Evolutionary conservation across 1,140 invertebrate species (phyloP), one percentile per base, ranked within the genome.

Genomic region (Drosophila kurseongensis): DNA sequence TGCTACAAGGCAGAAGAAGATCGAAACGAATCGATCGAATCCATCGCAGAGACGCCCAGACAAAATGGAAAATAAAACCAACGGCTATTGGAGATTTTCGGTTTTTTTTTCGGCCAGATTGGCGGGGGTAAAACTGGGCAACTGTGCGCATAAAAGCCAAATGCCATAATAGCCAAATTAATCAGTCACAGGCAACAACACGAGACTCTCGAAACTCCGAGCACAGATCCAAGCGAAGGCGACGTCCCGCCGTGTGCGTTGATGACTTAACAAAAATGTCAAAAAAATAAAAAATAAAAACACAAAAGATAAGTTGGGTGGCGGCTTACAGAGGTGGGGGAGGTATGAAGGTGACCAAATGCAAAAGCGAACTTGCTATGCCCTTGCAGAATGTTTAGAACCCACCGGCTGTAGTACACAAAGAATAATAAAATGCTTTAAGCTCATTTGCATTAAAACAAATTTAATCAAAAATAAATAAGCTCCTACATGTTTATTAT

Each of bases 131-230:
- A 18, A 40, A 48, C 42, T 42, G 59, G 74, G 73, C 54, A 80
- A 76, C 80, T 80, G 84, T 77, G 83, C 79, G 80, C 85, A 88
- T 84, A 88, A 88, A 83, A 89, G 76, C 84, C 84, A 89, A 89
- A 89, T 89, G 80, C 85, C 85, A 89, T 89, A 89, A 89, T 89
- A 89, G 84, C 85, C 84, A 89, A 89, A 89, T 89, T 89, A 89
- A 89, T 89, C 84, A 89, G 84, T 89, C 84, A 90, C 84, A 89
- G 84, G 75, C 83, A 88, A 88, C 83, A 88, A 74, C 79, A 81
- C 72, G 86, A 67, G 69, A 86, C 73, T 44, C 80, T 71, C 52
- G 48, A 51, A 75, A 18, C 52, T 52, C 57, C 71, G 80, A 82
- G 59, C 71, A 74, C 63, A 51, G 73, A 50, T 75, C 65, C 48